Conservation (phyloP, 2,113 vertebrate species). For the Blennius ocellaris region DNA sequence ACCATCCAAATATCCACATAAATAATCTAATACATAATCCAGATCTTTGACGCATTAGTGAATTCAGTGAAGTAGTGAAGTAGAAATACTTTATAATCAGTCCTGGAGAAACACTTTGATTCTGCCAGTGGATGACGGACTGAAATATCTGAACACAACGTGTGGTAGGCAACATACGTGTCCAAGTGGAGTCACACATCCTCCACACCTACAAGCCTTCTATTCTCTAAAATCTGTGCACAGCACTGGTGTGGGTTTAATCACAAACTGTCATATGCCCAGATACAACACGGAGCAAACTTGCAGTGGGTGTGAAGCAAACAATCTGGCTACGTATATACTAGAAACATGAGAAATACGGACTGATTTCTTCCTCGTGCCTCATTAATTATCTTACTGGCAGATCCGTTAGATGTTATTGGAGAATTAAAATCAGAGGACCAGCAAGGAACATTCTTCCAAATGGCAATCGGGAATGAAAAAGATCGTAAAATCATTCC, state of each 20-base stretch:
- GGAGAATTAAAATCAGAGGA: background rate
- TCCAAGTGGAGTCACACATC: slow-evolving; percentile 12
- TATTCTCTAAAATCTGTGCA: slow-evolving; percentile 8
- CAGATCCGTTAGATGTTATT: background rate
- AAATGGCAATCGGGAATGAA: background rate
- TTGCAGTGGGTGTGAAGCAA: background rate
- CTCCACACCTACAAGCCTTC: background rate
- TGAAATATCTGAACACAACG: background rate
- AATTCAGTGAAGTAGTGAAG: slow-evolving; percentile 25
- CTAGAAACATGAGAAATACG: background rate
- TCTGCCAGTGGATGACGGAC: slow-evolving; percentile 34
- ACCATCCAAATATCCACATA: too few relatives aligned
- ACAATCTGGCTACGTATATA: background rate
- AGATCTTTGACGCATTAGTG: too few relatives aligned
- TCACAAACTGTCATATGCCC: background rate
- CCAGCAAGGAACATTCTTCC: background rate
- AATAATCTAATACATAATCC: too few relatives aligned
- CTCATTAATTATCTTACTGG: background rate
- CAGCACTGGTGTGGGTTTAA: background rate
- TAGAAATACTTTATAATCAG: slow-evolving; percentile 30
- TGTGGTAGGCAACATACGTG: slow-evolving; percentile 29
- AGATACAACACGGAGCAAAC: slow-evolving; percentile 1
- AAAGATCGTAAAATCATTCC: background rate
- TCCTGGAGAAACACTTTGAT: slow-evolving; percentile 35
- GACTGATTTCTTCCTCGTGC: background rate